phyloP scores from a whole-genome alignment of 2,888 invertebrate species.

The Tetragonula carbonaria region DNA sequence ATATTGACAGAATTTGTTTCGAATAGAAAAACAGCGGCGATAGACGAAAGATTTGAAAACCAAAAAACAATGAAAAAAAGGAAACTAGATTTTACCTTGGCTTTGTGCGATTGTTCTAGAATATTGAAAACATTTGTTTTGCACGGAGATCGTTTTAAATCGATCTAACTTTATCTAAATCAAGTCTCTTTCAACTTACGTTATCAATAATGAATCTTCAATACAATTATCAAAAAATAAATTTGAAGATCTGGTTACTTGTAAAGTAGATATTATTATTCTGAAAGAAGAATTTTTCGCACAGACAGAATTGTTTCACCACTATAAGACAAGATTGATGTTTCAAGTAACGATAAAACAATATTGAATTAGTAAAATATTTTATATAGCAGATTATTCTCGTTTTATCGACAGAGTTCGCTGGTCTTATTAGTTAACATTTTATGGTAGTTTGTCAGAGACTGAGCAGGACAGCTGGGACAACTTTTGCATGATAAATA shows the following conservation, averaged over 20 bases:
- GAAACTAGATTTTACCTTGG: background rate
- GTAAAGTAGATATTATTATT: background rate
- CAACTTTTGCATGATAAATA: constrained; percentile 24
- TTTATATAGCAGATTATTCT: background rate
- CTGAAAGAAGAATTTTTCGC: background rate
- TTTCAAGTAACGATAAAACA: background rate
- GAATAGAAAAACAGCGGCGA: background rate
- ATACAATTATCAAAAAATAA: background rate
- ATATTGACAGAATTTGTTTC: background rate
- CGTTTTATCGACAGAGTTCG: background rate
- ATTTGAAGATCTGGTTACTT: background rate
- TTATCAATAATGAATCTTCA: background rate
- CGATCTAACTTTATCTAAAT: too few relatives aligned
- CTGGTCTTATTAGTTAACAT: background rate
- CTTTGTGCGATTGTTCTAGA: background rate
- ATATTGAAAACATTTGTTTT: background rate
- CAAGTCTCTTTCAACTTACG: too few relatives aligned
- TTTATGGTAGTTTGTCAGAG: too few relatives aligned
- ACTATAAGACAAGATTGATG: background rate
- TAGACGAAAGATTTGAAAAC: background rate
- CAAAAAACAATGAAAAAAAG: too few relatives aligned
- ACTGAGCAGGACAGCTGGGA: background rate
- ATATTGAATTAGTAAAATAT: background rate
- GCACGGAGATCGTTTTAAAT: background rate
- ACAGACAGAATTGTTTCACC: background rate